These are phyloP conservation scores for Sebastes jordani DNA, from an alignment of 2,797 vertebrate species.

Conservation along the genomic window DNA sequence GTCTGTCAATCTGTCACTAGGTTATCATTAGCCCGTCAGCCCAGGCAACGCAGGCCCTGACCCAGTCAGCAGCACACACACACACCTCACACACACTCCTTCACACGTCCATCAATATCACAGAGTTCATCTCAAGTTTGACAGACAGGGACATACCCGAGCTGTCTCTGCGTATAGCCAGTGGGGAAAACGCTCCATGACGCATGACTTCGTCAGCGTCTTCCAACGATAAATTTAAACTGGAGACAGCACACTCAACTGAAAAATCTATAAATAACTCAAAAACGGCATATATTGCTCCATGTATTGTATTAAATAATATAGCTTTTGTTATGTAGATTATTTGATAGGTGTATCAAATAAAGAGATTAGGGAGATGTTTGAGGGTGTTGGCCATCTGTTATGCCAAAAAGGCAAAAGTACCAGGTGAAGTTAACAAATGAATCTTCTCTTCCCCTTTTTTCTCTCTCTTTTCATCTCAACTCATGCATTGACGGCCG, in stretches of 20 bases:
- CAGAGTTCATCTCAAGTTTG: conserved; percentile 68
- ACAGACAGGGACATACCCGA: conserved; percentile 55
- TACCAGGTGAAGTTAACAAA: background rate
- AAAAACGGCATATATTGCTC: background rate
- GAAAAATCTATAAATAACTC: conserved; percentile 18
- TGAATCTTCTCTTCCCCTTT: background rate
- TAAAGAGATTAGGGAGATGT: background rate
- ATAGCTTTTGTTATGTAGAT: background rate
- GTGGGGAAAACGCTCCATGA: conserved; percentile 30
- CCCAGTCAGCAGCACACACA: conserved; percentile 6
- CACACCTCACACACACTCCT: conserved; percentile 2
- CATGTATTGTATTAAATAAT: background rate
- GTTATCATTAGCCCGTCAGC: conserved; percentile 27
- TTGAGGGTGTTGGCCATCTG: conserved; percentile 9
- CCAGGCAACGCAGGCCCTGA: conserved; percentile 5
- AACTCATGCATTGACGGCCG: conserved; percentile 26
- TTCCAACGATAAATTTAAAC: conserved; percentile 30
- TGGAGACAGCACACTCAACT: background rate
- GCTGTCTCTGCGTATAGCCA: conserved; percentile 33
- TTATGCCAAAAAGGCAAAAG: background rate
- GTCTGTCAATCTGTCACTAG: conserved; percentile 38
- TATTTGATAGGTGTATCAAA: background rate
- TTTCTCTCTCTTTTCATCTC: conserved; percentile 19
- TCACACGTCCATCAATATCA: conserved; percentile 25
- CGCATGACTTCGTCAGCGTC: background rate